These are phyloP conservation scores for Choristoneura fumiferana DNA, from an alignment of 1,140 invertebrate species.

Conservation along the genomic window DNA sequence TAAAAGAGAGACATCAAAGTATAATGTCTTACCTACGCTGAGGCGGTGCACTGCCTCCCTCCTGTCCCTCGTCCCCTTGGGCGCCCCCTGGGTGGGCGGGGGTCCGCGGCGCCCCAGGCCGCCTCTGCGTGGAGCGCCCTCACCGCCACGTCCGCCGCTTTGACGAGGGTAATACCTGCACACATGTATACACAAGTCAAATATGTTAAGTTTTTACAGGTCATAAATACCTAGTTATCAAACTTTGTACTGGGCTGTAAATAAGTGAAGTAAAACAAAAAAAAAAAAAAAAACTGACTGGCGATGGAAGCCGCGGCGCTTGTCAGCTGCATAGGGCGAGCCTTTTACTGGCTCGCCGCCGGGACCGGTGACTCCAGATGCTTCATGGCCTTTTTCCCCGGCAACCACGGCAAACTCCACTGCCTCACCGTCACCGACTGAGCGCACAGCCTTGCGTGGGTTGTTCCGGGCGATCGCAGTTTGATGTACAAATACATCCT, in stretches of 20 bases:
- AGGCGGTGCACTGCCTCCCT: slow-evolving; percentile 53
- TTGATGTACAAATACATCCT: slow-evolving; percentile 99
- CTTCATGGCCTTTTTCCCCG: slow-evolving; percentile 98
- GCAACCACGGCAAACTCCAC: slow-evolving; percentile 99
- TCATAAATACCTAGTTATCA: too few species aligned
- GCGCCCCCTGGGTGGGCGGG: slow-evolving; percentile 56
- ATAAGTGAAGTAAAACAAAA: too few species aligned
- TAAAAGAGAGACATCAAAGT: too few species aligned
- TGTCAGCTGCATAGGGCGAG: slow-evolving; percentile 97
- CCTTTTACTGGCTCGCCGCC: slow-evolving; percentile 95
- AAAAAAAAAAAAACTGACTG: too few species aligned
- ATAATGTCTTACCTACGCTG: slow-evolving; percentile 54
- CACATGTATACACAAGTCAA: too few species aligned
- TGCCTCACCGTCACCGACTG: slow-evolving; percentile 98
- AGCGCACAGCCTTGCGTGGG: slow-evolving; percentile 97
- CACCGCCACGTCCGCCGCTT: slow-evolving; percentile 68
- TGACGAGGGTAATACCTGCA: slow-evolving; percentile 68
- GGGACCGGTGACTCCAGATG: slow-evolving; percentile 97
- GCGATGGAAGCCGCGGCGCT: slow-evolving; percentile 86
- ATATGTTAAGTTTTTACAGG: too few species aligned
- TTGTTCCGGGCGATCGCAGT: slow-evolving; percentile 98
- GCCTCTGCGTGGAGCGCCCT: slow-evolving; percentile 68
- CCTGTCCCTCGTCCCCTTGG: slow-evolving; percentile 62
- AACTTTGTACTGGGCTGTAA: too few species aligned
- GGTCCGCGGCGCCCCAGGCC: slow-evolving; percentile 62